Percentiles rank a stretch among this genome's conserved stretches.
These are phyloP conservation scores for Oriolus oriolus DNA, from an alignment of 2,113 vertebrate genomes.

Conservation along the genomic window DNA sequence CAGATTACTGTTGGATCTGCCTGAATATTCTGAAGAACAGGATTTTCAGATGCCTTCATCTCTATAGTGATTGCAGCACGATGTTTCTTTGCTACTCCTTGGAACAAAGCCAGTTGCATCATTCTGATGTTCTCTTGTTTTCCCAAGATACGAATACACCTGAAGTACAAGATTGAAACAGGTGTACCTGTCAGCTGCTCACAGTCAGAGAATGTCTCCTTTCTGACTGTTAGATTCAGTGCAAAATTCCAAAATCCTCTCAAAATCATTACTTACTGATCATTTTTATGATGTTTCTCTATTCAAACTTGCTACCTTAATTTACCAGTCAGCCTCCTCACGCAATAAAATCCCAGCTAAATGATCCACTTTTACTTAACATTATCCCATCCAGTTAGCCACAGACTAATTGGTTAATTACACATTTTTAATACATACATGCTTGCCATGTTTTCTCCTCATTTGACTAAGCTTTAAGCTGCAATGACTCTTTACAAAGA, in stretches of 20 bases:
- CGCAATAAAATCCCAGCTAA: rapidly evolving
- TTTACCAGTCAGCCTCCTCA: neutral
- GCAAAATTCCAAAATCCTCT: neutral
- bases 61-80: conserved; percentile 89
- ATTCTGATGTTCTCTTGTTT: conserved; percentile 97
- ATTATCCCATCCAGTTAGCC: neutral
- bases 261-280: neutral
- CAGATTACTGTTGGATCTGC: conserved; percentile 93
- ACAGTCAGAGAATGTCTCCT: neutral
- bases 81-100: conserved; percentile 87
- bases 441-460: neutral
- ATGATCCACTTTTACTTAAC: neutral
- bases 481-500: neutral
- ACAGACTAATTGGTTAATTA: conserved; percentile 1
- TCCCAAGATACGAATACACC: conserved; percentile 94
- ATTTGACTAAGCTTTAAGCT: neutral
- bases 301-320: neutral
- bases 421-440: neutral
- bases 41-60: conserved; percentile 98
- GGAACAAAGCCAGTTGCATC: conserved; percentile 90
- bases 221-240: neutral
- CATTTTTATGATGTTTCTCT: neutral
- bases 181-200: neutral
- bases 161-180: conserved; percentile 45
- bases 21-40: conserved; percentile 85